Conservation (phyloP, 2,113 vertebrate genomes). For the Pseudonaja textilis region DNA sequence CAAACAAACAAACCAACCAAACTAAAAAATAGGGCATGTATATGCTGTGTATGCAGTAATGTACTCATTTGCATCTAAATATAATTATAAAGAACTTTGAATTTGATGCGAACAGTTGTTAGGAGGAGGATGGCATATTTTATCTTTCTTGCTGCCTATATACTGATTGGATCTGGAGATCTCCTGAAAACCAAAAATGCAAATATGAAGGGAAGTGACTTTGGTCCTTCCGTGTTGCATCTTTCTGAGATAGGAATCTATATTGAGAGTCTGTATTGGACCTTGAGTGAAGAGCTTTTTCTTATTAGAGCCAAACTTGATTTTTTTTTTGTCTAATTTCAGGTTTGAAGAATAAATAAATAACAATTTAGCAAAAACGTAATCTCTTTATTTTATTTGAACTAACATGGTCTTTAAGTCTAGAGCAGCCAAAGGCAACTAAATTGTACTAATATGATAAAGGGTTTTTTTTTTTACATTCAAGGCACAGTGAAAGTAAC, state of each 20-base stretch:
- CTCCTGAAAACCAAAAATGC: neutral
- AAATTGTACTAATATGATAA: neutral
- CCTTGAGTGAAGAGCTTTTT: neutral
- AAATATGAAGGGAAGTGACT: neutral
- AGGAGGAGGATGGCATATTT: neutral
- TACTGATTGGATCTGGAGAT: neutral
- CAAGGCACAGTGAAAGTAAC: neutral
- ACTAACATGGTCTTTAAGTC: neutral
- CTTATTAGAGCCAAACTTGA: neutral
- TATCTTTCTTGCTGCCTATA: neutral
- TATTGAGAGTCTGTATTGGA: neutral
- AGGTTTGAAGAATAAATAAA: neutral
- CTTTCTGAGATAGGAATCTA: neutral
- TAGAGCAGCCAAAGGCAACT: neutral
- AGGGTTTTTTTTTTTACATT: neutral
- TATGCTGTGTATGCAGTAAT: neutral
- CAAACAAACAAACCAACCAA: neutral
- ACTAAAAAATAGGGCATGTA: neutral
- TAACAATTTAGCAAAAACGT: neutral
- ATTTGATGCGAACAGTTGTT: neutral
- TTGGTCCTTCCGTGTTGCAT: neutral
- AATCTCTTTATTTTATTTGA: neutral
- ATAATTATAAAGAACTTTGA: neutral
- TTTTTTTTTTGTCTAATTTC: neutral
- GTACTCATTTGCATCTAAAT: neutral